Evolutionary conservation across 1,140 invertebrate genomes (phyloP), one percentile per base, ranked within the genome.

Genomic region (Lerema accius): DNA sequence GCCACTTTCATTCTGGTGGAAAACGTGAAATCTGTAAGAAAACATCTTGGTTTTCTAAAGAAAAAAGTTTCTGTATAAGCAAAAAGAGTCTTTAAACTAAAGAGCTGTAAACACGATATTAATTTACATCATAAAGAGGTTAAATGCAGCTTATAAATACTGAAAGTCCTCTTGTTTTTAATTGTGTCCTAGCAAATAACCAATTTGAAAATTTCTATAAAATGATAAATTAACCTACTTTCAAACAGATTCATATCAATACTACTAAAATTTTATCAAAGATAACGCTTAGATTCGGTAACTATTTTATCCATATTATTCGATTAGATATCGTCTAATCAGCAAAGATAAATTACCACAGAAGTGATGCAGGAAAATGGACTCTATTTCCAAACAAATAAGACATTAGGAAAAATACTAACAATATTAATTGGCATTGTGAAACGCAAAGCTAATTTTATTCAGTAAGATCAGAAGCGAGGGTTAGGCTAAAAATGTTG

Each of bases 401-500:
- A 45, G 42, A 48, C 11, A 13, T 48, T 26, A 15, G 23, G 9
- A 43, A 28, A 6, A 17, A n/a, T 16, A 14, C 15, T 43, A 26
- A 15, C 15, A 42, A 53, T 26, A 43, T 43, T 14, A 23, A 43
- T 43, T 28, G 3, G 14, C 26, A 40, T 14, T 13, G 28, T 13
- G 4, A 9, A 0, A 42, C 10, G 26, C 11, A 28, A 7, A 16
- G 9, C 3, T 23, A 10, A 16, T 5, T 19, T 17, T 6, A 19
- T 28, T 43, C 10, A 28, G 14, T 28, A 15, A 23, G 37, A 10
- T 23, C 23, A 50, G 58, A 65, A 55, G 15, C 46, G 39, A 14
- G 49, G 45, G 43, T 55, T 15, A 42, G 13, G 37, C 35, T 26
- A 4, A 73, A 58, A 68, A 77, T 73, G 71, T 64, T 67, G 17